Conservation (phyloP, 1,140 invertebrate species). For the Adelges cooleyi region DNA sequence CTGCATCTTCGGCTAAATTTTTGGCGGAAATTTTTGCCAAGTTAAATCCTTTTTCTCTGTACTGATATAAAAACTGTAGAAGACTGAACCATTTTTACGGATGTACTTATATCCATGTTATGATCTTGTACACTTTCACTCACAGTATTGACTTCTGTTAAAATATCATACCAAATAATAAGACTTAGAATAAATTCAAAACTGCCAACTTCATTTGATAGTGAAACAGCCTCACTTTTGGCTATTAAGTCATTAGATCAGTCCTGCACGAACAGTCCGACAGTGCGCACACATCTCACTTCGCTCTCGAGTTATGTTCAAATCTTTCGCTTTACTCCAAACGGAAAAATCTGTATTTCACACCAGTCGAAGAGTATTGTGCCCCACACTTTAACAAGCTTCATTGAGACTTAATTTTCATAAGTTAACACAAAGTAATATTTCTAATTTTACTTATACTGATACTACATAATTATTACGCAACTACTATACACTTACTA, state of each 20-base stretch:
- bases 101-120: background rate
- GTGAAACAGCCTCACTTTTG: background rate
- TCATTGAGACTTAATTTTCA: background rate
- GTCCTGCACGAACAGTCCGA: background rate
- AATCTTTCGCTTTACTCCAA: background rate
- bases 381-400: background rate
- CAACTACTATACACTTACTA: background rate
- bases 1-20: too few relatives aligned
- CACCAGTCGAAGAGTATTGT: background rate
- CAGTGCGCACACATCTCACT: background rate
- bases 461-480: too few relatives aligned
- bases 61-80: too few relatives aligned
- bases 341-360: background rate
- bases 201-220: background rate
- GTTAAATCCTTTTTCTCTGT: too few relatives aligned
- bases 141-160: background rate
- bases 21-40: too few relatives aligned
- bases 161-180: background rate
- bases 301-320: background rate
- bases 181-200: conserved; percentile 6
- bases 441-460: background rate
- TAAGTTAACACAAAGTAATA: background rate
- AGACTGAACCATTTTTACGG: too few relatives aligned
- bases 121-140: background rate
- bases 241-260: too few relatives aligned